Evolutionary conservation across 1,140 invertebrate genomes (phyloP).

Genomic region (Drosophila sulfurigaster): DNA sequence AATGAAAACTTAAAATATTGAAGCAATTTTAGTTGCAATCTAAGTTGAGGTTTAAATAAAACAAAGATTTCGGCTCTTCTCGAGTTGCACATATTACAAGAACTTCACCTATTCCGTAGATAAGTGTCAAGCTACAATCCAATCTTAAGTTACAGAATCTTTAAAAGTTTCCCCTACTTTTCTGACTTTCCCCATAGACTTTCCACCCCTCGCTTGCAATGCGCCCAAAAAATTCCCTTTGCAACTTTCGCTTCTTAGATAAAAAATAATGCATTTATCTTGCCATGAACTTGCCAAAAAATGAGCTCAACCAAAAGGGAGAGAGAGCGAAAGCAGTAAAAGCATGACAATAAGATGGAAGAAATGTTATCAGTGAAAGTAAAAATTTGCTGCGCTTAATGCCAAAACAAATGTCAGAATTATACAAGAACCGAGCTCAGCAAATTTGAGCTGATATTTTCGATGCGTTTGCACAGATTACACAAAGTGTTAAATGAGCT

Average conservation of each 20-base stretch:
- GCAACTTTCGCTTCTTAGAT: constrained; percentile 43
- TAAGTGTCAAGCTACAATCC: background rate
- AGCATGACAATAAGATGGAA: background rate
- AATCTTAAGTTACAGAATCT: background rate
- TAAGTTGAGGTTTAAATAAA: no score
- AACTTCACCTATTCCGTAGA: background rate
- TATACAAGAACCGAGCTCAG: constrained; percentile 28
- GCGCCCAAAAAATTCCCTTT: constrained; percentile 6
- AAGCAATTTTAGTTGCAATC: no score
- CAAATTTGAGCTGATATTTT: constrained; percentile 29
- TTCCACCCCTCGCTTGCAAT: background rate
- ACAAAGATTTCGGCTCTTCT: no score
- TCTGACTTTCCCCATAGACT: background rate
- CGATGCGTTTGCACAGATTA: constrained; percentile 40
- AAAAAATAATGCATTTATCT: constrained; percentile 53
- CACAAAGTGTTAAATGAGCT: constrained; percentile 55
- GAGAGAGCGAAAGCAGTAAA: background rate
- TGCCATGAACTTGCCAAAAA: constrained; percentile 32
- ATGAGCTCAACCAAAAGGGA: background rate
- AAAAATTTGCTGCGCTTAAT: constrained; percentile 31
- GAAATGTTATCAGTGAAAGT: constrained; percentile 44
- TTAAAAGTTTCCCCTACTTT: constrained; percentile 4
- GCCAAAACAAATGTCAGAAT: constrained; percentile 37
- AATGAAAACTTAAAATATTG: no score
- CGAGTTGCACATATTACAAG: background rate